Evolutionary conservation across 1,140 invertebrate species (phyloP).

Genomic region (Drosophila lowei): DNA sequence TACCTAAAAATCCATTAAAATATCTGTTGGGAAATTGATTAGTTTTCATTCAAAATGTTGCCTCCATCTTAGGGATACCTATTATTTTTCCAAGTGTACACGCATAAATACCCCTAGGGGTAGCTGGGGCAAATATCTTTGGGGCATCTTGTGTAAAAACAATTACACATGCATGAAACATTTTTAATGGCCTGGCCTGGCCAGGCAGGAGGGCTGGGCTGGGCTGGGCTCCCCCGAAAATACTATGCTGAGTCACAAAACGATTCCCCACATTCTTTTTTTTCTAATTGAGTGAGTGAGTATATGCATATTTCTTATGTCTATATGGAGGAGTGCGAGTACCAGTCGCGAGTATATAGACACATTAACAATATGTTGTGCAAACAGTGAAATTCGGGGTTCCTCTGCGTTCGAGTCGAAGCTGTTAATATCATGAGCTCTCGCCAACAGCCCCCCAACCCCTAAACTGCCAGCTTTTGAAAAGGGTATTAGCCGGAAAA

Average conservation of each 20-base stretch:
- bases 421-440: slow-evolving; percentile 43
- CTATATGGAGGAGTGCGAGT: too few relatives aligned
- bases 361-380: slow-evolving; percentile 46
- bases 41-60: too few relatives aligned
- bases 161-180: slow-evolving; percentile 67
- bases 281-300: slow-evolving; percentile 60
- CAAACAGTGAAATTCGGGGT: slow-evolving; percentile 29
- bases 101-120: not conserved
- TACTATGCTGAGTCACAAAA: slow-evolving; percentile 59
- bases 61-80: too few relatives aligned
- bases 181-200: slow-evolving; percentile 60
- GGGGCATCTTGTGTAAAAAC: slow-evolving; percentile 57
- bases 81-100: too few relatives aligned
- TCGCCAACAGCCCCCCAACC: not conserved
- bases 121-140: slow-evolving; percentile 25
- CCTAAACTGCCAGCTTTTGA: slow-evolving; percentile 45
- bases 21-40: too few relatives aligned
- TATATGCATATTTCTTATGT: slow-evolving; percentile 49
- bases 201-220: not conserved
- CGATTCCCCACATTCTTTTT: slow-evolving; percentile 60
- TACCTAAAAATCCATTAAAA: too few relatives aligned
- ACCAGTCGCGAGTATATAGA: slow-evolving; percentile 18
- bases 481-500: slow-evolving; percentile 45
- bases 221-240: slow-evolving; percentile 5
- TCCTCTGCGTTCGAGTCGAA: slow-evolving; percentile 34